Base-by-base conservation (phyloP, 2,113 vertebrate species). In the Chloroceryle aenea region DNA sequence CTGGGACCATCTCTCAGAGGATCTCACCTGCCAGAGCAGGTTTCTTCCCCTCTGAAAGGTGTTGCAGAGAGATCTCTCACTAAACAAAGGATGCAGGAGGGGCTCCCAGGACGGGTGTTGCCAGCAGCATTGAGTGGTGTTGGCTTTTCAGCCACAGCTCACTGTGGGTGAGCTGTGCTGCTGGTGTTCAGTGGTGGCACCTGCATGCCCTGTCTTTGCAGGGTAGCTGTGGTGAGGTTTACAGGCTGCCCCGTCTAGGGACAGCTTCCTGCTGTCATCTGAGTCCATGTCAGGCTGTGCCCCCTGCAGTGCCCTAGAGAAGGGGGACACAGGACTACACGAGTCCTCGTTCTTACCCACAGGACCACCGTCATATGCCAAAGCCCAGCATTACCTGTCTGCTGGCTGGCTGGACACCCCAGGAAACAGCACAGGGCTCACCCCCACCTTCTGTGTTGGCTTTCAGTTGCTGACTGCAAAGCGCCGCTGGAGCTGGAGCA, bases 401-500 rank as follows among this genome's bases (percentile, higher is more conserved):
- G 20, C 53, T 52, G 63, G 59, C 21, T 77, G 62, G 29, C 29
- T 89, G 67, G 48, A 19, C 36, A 36, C 32, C 50, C 56, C 43
- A 38, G 36, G 8, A 21, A 55, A 8, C 32, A 74, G 38, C 50
- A 27, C 45, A 73, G 36, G 8, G 15, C 27, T 85, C 71, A 95
- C 75, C 29, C 42, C 67, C 26, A 40, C 8, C 27, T 92, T 96
- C 76, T 97, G 74, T 97, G 74, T 90, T 90, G 87, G 77, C 85
- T 92, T 96, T 87, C 97, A 99, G 99, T 98, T 98, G 98, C 99
- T 89, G 98, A 99, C 95, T 99, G 99, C 96, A 98, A 99, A 79
- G 82, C 30, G 4, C 99, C 99, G 1, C 81, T 48, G 12, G 95
- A 92, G n/a, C 97, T 98, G 47, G 96, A 98, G 59, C 97, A 98